Percentiles rank a stretch among this genome's conserved stretches.
Evolutionary conservation across 2,113 vertebrate genomes (phyloP).

Genomic region (Tringa solitaria): DNA sequence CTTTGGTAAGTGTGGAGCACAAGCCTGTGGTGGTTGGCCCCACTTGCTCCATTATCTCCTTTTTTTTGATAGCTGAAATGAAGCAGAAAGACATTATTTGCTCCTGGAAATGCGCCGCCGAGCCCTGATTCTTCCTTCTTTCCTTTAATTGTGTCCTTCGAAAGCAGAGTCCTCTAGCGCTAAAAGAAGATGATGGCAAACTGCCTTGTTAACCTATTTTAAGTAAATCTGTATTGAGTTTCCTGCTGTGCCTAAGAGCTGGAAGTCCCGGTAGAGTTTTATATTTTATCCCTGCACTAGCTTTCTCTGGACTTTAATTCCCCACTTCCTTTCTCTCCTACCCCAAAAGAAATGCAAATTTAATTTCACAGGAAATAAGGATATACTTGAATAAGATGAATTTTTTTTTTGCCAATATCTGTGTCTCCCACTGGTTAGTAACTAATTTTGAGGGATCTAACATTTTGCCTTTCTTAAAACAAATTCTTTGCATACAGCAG

Average conservation of each 20-base stretch:
- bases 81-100: neutral
- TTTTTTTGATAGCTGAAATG: neutral
- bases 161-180: constrained; percentile 51
- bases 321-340: constrained; percentile 24
- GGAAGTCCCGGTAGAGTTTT: constrained; percentile 58
- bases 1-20: neutral
- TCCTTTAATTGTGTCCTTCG: constrained; percentile 55
- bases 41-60: neutral
- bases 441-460: constrained; percentile 48
- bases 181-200: constrained; percentile 60
- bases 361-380: constrained; percentile 53
- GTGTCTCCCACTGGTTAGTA: constrained; percentile 42
- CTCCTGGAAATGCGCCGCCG: neutral
- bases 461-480: constrained; percentile 50
- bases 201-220: constrained; percentile 68
- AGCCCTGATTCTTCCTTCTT: neutral
- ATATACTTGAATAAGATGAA: constrained; percentile 22
- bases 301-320: constrained; percentile 59
- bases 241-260: constrained; percentile 63
- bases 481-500: constrained; percentile 55
- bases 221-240: constrained; percentile 66
- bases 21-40: neutral
- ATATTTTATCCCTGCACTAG: constrained; percentile 29
- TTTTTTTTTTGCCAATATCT: neutral
- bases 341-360: constrained; percentile 58